These are phyloP conservation scores for Ectemnius lituratus DNA, from an alignment of 2,888 invertebrate genomes.

Conservation along the genomic window DNA sequence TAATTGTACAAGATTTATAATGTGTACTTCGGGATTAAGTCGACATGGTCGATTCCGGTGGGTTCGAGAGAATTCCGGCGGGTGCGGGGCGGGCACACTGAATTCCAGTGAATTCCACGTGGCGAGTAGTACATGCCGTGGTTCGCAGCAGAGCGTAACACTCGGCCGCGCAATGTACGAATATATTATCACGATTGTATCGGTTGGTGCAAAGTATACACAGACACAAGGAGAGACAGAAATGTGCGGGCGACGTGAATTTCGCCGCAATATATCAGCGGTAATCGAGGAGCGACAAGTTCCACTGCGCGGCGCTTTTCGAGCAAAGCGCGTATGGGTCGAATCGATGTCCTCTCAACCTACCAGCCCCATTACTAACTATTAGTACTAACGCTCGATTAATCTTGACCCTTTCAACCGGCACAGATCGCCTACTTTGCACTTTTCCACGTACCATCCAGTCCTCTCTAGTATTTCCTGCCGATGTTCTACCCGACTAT, in stretches of 20 bases:
- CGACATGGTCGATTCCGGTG: too few species aligned
- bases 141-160: constrained; percentile 48
- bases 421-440: too few species aligned
- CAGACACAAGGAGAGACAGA: too few species aligned
- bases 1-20: too few species aligned
- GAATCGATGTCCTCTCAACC: not conserved
- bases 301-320: constrained; percentile 2
- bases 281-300: constrained; percentile 17
- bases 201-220: constrained; percentile 25
- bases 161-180: constrained; percentile 37
- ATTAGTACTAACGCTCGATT: not conserved
- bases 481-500: too few species aligned
- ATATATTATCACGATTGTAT: constrained; percentile 56
- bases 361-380: constrained; percentile 5
- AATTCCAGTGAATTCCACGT: constrained; percentile 47
- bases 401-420: too few species aligned
- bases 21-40: too few species aligned
- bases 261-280: constrained; percentile 32
- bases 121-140: constrained; percentile 22
- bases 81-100: constrained; percentile 12
- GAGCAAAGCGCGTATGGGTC: not conserved
- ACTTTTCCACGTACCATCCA: too few species aligned
- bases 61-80: too few species aligned
- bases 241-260: constrained; percentile 13
- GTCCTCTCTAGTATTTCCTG: too few species aligned